phyloP scores from a whole-genome alignment of 2,113 vertebrate genomes.

The Hystrix cristata region DNA sequence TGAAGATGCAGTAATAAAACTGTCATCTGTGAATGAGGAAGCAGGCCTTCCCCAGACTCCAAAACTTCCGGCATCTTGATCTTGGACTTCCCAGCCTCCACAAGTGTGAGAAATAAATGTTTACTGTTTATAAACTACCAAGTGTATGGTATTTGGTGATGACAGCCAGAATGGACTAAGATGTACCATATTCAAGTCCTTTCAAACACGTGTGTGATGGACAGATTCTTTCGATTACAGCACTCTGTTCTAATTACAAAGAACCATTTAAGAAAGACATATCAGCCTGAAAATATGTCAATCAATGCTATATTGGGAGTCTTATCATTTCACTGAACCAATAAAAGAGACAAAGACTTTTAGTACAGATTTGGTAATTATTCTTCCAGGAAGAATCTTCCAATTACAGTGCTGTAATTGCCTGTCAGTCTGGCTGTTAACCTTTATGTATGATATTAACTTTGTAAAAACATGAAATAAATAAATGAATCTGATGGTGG shows the following conservation, averaged over 20 bases:
- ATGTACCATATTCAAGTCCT: neutral
- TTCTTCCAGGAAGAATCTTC: neutral
- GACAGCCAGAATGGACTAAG: neutral
- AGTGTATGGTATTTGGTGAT: neutral
- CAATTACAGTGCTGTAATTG: neutral
- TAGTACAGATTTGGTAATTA: neutral
- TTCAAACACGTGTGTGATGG: neutral
- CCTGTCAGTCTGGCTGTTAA: neutral
- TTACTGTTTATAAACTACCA: neutral
- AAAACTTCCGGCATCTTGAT: neutral
- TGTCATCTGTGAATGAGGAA: neutral
- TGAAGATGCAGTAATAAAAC: neutral
- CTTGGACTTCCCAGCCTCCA: neutral
- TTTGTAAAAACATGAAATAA: neutral
- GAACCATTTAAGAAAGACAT: neutral
- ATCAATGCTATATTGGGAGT: neutral
- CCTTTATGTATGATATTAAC: neutral
- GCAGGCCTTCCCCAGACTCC: neutral
- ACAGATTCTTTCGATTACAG: neutral
- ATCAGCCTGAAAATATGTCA: constrained; percentile 1
- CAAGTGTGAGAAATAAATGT: neutral
- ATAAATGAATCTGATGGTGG: neutral
- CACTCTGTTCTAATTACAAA: neutral
- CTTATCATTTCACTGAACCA: neutral
- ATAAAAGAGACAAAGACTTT: neutral